These are phyloP conservation scores for Saiga tatarica DNA, from an alignment of 2,113 vertebrate genomes.

Conservation along the genomic window DNA sequence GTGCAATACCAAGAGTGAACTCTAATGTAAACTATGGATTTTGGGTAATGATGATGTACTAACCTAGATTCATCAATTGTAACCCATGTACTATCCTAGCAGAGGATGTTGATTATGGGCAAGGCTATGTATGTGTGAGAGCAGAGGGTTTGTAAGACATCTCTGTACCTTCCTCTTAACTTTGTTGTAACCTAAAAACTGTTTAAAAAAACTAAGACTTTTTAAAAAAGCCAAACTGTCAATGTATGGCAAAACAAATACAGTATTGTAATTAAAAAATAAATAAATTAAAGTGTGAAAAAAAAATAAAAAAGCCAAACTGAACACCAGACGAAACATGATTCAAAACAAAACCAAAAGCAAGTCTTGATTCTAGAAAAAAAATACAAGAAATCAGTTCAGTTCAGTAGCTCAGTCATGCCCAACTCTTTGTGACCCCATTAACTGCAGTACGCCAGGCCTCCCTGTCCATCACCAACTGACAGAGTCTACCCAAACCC, in stretches of 20 bases:
- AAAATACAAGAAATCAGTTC: neutral
- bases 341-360: neutral
- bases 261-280: too few species aligned
- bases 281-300: too few species aligned
- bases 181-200: neutral
- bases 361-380: neutral
- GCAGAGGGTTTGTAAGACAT: neutral
- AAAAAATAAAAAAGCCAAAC: neutral
- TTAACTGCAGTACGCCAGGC: rapidly evolving
- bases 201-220: neutral
- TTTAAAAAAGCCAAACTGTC: neutral
- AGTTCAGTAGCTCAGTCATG: neutral
- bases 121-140: neutral
- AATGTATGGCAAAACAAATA: too few species aligned
- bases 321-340: neutral
- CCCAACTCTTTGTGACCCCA: neutral
- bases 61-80: neutral
- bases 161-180: neutral
- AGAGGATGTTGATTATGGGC: neutral
- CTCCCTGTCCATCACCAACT: neutral
- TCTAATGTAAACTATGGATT: neutral
- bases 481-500: rapidly evolving
- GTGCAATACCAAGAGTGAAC: neutral
- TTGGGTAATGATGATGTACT: neutral
- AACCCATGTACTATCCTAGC: neutral